Conservation (phyloP, 2,888 invertebrate species). For the Volucella bombylans region DNA sequence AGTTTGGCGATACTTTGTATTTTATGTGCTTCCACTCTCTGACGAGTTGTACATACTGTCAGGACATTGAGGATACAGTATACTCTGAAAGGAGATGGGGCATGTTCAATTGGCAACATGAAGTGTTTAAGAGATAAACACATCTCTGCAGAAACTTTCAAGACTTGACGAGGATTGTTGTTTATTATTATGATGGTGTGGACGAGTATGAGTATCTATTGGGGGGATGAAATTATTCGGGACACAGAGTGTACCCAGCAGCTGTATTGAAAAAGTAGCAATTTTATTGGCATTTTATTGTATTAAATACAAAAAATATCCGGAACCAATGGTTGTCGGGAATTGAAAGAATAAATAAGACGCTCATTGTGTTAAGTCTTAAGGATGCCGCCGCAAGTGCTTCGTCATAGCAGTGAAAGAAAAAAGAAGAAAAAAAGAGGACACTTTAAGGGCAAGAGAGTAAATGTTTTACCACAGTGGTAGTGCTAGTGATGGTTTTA, state of each 20-base stretch:
- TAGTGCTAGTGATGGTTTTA: no score
- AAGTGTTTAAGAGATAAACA: slow-evolving; percentile 59
- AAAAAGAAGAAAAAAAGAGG: no score
- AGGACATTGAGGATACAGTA: no score
- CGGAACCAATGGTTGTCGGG: slow-evolving; percentile 11
- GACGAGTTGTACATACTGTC: no score
- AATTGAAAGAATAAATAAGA: slow-evolving; percentile 41
- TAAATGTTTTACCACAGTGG: no score
- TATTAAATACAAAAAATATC: slow-evolving; percentile 35
- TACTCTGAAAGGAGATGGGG: not conserved
- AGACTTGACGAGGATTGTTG: slow-evolving; percentile 28
- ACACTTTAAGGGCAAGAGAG: no score
- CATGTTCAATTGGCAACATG: slow-evolving; percentile 53
- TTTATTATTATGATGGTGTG: not conserved
- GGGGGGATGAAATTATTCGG: slow-evolving; percentile 3
- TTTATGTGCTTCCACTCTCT: no score
- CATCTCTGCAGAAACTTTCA: slow-evolving; percentile 38
- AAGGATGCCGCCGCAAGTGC: slow-evolving; percentile 7
- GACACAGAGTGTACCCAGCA: slow-evolving; percentile 15
- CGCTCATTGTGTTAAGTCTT: slow-evolving; percentile 32
- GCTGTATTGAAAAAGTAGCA: slow-evolving; percentile 25
- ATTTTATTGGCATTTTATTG: slow-evolving; percentile 59
- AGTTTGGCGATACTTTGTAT: slow-evolving; percentile 20
- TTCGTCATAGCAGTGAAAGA: not conserved
- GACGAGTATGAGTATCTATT: not conserved